These are phyloP conservation scores for Spheniscus humboldti DNA, from an alignment of 2,797 vertebrate species.

Conservation along the genomic window DNA sequence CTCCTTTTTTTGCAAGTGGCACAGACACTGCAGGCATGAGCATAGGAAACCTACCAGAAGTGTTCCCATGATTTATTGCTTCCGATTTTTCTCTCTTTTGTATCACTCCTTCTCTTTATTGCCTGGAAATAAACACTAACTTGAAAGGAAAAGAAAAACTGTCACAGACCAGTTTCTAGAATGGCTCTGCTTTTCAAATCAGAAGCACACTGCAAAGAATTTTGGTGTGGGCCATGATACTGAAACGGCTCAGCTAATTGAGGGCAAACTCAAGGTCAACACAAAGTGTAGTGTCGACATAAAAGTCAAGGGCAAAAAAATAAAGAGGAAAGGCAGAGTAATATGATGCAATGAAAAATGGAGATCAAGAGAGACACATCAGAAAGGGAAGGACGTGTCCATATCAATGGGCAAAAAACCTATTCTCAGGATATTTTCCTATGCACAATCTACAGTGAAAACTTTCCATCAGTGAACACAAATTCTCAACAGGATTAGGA, in stretches of 20 bases:
- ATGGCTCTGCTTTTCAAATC: background rate
- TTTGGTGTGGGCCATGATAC: background rate
- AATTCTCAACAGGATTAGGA: background rate
- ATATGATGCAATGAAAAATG: conserved; percentile 1
- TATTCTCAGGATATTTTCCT: background rate
- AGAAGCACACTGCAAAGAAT: background rate
- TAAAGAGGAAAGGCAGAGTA: conserved; percentile 10
- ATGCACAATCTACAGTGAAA: background rate
- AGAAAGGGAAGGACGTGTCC: background rate
- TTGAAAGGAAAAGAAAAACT: conserved; percentile 41
- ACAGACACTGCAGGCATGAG: background rate
- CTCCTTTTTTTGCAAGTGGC: background rate
- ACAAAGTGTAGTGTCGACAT: conserved; percentile 6
- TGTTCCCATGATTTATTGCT: background rate
- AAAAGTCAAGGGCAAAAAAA: conserved; percentile 40
- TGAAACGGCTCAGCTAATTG: conserved; percentile 30
- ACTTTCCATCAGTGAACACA: background rate
- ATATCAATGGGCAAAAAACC: background rate
- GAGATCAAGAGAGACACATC: background rate
- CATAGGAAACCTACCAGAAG: background rate
- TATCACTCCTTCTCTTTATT: conserved; percentile 12
- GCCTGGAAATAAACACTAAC: conserved; percentile 50
- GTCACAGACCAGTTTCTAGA: background rate
- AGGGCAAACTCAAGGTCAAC: conserved; percentile 43
- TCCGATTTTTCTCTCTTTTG: background rate